phyloP scores from a whole-genome alignment of 2,113 vertebrate genomes.

The Pteropus alecto region DNA sequence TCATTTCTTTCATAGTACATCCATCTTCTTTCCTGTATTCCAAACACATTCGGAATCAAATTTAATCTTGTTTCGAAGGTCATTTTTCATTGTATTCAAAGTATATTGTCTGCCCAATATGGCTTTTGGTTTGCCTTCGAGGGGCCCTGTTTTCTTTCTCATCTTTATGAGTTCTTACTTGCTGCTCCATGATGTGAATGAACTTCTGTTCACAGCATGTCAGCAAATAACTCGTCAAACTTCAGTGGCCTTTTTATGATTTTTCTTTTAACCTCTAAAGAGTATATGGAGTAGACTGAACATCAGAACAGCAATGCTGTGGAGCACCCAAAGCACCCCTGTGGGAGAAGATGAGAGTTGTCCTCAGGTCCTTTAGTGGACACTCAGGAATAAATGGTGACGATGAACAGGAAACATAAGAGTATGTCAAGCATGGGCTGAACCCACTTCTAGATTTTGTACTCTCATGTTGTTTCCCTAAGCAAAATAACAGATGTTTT shows the following conservation, averaged over 20 bases:
- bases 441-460: background rate
- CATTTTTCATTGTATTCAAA: background rate
- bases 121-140: background rate
- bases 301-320: background rate
- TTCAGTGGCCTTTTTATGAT: background rate
- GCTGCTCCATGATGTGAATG: background rate
- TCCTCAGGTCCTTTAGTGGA: background rate
- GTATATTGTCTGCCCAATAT: background rate
- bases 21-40: background rate
- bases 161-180: background rate
- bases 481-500: background rate
- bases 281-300: background rate
- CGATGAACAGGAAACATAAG: background rate
- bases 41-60: background rate
- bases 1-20: background rate
- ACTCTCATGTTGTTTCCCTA: background rate
- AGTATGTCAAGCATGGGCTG: background rate
- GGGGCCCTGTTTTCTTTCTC: background rate
- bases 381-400: background rate
- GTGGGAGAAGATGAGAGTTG: background rate
- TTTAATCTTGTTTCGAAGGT: background rate
- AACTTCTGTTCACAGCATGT: background rate
- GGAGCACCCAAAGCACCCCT: background rate
- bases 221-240: background rate
- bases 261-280: constrained; percentile 18